Conservation (phyloP, 2,888 invertebrate species). For the Meiosimyza decipiens region DNA sequence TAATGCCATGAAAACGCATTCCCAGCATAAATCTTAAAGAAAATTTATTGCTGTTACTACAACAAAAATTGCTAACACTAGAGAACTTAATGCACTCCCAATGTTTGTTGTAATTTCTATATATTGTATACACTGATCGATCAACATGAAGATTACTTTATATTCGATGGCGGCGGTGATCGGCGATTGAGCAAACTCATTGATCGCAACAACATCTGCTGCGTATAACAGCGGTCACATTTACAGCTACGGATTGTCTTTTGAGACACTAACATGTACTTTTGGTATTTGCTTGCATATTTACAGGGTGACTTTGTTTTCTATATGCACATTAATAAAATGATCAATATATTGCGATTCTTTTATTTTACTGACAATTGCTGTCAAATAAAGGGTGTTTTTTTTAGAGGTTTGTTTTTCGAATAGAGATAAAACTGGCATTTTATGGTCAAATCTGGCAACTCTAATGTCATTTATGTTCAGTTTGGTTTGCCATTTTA, state of each 20-base stretch:
- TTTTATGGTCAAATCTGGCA: too few relatives aligned
- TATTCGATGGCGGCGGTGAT: neutral
- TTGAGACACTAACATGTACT: neutral
- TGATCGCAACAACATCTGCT: slow-evolving; percentile 20
- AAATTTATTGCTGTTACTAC: slow-evolving; percentile 47
- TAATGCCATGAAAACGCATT: slow-evolving; percentile 49
- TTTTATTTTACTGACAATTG: too few relatives aligned
- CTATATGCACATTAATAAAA: too few relatives aligned
- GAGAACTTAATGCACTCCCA: slow-evolving; percentile 6
- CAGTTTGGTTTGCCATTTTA: too few relatives aligned
- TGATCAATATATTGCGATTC: too few relatives aligned
- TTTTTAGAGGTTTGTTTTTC: too few relatives aligned
- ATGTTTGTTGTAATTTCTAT: neutral
- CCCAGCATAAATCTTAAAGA: slow-evolving; percentile 48
- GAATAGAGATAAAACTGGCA: too few relatives aligned
- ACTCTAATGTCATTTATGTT: too few relatives aligned
- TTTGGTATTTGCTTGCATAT: too few relatives aligned
- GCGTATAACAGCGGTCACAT: neutral
- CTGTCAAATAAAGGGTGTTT: too few relatives aligned
- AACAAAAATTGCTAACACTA: slow-evolving; percentile 7
- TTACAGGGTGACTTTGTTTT: too few relatives aligned
- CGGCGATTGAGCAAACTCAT: slow-evolving; percentile 20
- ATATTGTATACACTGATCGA: slow-evolving; percentile 22
- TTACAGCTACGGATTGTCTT: slow-evolving; percentile 5
- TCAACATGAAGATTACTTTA: slow-evolving; percentile 28